phyloP scores from a whole-genome alignment of 2,113 vertebrate species.

The Callipepla californica region DNA sequence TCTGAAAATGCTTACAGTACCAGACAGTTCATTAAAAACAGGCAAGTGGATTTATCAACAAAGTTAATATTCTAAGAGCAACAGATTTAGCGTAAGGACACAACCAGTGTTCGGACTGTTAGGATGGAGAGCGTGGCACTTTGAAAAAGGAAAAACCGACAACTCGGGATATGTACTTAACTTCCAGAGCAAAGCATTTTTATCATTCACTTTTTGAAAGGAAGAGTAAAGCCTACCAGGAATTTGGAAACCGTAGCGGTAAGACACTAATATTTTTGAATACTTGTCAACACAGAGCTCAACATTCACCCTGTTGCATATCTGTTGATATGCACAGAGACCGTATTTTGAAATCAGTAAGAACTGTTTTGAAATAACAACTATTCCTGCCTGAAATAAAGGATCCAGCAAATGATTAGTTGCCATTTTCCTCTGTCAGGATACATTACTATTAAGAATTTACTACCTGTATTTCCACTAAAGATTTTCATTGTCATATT shows the following conservation, averaged over 20 bases:
- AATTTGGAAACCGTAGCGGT: neutral
- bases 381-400: neutral
- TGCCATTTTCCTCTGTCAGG: constrained; percentile 28
- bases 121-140: neutral
- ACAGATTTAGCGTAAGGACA: constrained; percentile 48
- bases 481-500: constrained; percentile 38
- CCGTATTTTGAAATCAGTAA: constrained; percentile 25
- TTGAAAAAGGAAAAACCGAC: constrained; percentile 15
- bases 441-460: constrained; percentile 43
- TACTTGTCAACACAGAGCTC: neutral
- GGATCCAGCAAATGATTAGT: constrained; percentile 21
- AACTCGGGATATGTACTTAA: neutral
- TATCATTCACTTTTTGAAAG: neutral
- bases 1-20: constrained; percentile 55
- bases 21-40: constrained; percentile 55
- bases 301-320: neutral
- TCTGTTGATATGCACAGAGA: neutral
- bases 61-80: constrained; percentile 52
- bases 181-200: neutral
- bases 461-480: constrained; percentile 42
- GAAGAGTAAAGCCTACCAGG: neutral
- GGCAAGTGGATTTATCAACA: constrained; percentile 2
- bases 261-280: neutral
- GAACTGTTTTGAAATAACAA: constrained; percentile 22
- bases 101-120: constrained; percentile 14